phyloP scores from a whole-genome alignment of 2,888 invertebrate species.

The Diarsia mendica region DNA sequence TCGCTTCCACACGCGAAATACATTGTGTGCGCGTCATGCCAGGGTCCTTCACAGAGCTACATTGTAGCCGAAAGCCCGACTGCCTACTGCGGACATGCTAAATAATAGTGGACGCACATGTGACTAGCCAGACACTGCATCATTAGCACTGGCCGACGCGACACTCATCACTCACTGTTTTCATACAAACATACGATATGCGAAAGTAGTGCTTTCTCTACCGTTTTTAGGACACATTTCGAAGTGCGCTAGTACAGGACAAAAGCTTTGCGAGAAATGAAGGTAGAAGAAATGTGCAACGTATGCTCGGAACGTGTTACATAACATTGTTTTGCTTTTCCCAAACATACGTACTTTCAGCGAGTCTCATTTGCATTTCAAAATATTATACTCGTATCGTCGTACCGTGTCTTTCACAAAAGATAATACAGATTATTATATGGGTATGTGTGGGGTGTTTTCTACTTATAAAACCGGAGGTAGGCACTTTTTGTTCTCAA shows the following conservation, averaged over 20 bases:
- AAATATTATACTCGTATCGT: constrained; percentile 54
- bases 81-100: constrained; percentile 52
- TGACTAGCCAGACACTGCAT: constrained; percentile 49
- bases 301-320: constrained; percentile 53
- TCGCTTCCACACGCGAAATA: constrained; percentile 64
- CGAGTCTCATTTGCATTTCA: constrained; percentile 59
- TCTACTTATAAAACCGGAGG: constrained; percentile 22
- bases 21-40: constrained; percentile 53
- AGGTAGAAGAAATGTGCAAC: constrained; percentile 60
- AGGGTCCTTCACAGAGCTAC: constrained; percentile 52
- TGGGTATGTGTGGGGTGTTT: constrained; percentile 16
- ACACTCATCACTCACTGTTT: constrained; percentile 47
- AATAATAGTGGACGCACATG: constrained; percentile 55
- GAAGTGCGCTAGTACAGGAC: constrained; percentile 40
- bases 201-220: constrained; percentile 52
- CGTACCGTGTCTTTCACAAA: constrained; percentile 36
- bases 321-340: constrained; percentile 63
- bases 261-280: constrained; percentile 54
- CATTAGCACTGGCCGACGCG: constrained; percentile 51
- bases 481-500: constrained; percentile 25
- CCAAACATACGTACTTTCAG: constrained; percentile 55
- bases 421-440: constrained; percentile 46
- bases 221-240: constrained; percentile 47
- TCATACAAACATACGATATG: constrained; percentile 15
- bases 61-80: constrained; percentile 23